Base-by-base conservation (phyloP, 2,888 invertebrate genomes). In the Melinaea marsaeus region DNA sequence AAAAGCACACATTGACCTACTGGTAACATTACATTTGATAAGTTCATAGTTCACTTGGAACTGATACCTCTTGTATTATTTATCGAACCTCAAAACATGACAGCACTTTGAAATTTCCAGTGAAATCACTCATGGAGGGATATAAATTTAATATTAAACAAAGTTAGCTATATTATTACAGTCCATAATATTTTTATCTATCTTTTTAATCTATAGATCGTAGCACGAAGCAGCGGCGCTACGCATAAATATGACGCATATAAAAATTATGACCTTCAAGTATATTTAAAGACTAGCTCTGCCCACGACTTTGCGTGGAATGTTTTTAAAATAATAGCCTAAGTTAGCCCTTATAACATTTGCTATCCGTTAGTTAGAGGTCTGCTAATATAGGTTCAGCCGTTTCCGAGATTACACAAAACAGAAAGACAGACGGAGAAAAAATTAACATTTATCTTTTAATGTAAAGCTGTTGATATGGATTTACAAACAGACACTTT, bases 181-280 rank as follows among this genome's bases (percentile, higher is more conserved):
- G 51, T 51, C 51, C 42, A 59, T 54, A 37, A 58, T 35, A 47
- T 11, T 59, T 32, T 59, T 59, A 59, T 59, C 54, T 54, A 42
- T 54, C 32, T 32, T 11, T 59, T 3, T 45, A 59, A 37, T 37
- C 13, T 34, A 11, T 57, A 6, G 57, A 11, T 34, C 34, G 32
- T 11, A 22, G 37, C 54, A 32, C 11, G 35, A 47, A 33, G 46
- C 33, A 58, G 13, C 45, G 13, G 35, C 13, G 33, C 46, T 51
- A 51, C 51, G 51, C 51, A 59, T 33, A 32, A 6, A 32, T 22
- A 37, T 64, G 60, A 64, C 64, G 64, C 64, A 64, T 57, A 37
- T 60, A 34, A 45, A 60, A 57, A 63, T 46, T 34, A 60, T 63
- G 54, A 51, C 57, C 63, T 51, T 58, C 13, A 33, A 33, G 13